phyloP scores from a whole-genome alignment of 2,888 invertebrate species.

The Cataglyphis rosenhaueri region DNA sequence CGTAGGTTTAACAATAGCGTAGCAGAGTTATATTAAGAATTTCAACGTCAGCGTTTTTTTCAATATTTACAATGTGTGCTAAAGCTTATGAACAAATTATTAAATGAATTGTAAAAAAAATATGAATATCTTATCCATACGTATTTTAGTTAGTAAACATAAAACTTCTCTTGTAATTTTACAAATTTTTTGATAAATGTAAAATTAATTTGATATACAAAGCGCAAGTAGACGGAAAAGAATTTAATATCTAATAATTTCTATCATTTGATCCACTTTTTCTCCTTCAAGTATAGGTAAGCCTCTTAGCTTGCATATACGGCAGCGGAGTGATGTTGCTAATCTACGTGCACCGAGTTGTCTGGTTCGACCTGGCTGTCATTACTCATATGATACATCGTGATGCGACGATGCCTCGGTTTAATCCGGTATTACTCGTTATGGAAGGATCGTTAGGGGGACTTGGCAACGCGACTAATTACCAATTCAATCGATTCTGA shows the following conservation, averaged over 20 bases:
- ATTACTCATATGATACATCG: constrained; percentile 58
- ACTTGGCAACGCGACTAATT: constrained; percentile 70
- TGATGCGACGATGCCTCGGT: constrained; percentile 37
- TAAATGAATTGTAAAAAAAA: background rate
- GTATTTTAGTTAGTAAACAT: background rate
- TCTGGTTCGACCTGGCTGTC: constrained; percentile 63
- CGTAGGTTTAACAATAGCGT: constrained; percentile 42
- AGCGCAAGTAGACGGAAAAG: background rate
- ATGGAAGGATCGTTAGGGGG: constrained; percentile 60
- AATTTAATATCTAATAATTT: constrained; percentile 1
- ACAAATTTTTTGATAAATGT: background rate
- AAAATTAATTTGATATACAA: background rate
- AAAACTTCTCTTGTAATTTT: background rate
- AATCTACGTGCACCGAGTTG: constrained; percentile 60
- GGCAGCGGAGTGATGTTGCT: constrained; percentile 31
- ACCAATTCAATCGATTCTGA: constrained; percentile 66
- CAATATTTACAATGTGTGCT: constrained; percentile 6
- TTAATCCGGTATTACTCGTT: constrained; percentile 42
- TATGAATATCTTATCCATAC: background rate
- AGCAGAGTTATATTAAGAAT: constrained; percentile 23
- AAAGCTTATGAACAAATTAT: constrained; percentile 1
- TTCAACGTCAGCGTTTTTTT: constrained; percentile 26
- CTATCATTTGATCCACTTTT: background rate
- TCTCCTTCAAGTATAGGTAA: background rate
- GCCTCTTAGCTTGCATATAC: background rate